Conservation (phyloP, 2,113 vertebrate species). For the Neodon shergylaensis region DNA sequence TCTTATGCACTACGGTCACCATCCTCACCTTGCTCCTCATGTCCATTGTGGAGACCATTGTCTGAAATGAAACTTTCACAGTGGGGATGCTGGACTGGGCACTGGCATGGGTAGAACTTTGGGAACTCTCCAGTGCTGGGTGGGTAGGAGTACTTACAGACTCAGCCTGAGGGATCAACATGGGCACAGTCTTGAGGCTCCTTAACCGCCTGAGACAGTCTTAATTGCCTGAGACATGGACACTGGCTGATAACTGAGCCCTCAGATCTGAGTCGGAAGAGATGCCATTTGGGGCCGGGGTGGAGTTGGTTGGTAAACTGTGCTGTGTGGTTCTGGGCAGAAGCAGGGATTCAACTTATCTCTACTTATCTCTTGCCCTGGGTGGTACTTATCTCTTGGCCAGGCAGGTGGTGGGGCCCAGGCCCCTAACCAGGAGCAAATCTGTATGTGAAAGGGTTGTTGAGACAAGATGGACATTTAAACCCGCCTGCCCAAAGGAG, state of each 20-base stretch:
- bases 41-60: background rate
- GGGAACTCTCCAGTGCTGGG: background rate
- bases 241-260: background rate
- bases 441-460: background rate
- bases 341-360: too few relatives aligned
- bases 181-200: fast-evolving
- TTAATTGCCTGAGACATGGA: background rate
- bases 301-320: background rate
- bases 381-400: too few relatives aligned
- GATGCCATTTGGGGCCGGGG: background rate
- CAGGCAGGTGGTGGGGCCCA: background rate
- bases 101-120: fast-evolving
- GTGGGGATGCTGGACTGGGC: fast-evolving
- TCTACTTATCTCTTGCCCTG: background rate
- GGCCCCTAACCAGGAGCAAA: background rate
- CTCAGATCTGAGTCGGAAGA: background rate
- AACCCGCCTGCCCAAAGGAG: background rate
- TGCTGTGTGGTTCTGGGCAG: background rate
- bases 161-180: too few relatives aligned
- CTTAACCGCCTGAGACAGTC: background rate
- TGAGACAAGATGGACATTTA: background rate
- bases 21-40: too few relatives aligned
- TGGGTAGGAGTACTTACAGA: background rate
- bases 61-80: background rate
- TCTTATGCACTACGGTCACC: too few relatives aligned